Conservation (phyloP, 2,113 vertebrate species). For the Hippocampus comes region DNA sequence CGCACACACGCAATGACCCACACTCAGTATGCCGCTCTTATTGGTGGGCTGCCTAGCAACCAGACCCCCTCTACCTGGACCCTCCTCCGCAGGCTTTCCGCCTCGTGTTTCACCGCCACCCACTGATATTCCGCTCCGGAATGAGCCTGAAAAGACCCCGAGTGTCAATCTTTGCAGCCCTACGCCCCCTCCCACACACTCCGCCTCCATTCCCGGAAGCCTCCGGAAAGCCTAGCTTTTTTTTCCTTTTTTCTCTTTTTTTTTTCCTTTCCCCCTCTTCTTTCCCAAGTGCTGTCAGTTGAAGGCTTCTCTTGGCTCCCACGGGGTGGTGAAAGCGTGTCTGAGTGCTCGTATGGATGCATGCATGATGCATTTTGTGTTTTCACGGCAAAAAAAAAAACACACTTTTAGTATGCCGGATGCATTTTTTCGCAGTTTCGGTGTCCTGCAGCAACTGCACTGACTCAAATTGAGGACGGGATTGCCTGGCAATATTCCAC, state of each 20-base stretch:
- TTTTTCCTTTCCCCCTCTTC: neutral
- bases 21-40: conserved; percentile 42
- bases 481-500: neutral
- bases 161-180: neutral
- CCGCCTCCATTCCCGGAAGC: neutral
- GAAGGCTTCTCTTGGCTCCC: conserved; percentile 24
- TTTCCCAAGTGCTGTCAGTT: conserved; percentile 45
- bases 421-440: neutral
- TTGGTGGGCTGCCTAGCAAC: conserved; percentile 55
- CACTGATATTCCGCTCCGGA: conserved; percentile 48
- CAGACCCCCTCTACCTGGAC: conserved; percentile 24
- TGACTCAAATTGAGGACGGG: neutral
- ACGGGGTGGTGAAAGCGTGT: conserved; percentile 30
- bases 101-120: conserved; percentile 55
- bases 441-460: neutral
- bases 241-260: neutral
- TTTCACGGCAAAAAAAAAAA: neutral
- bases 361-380: conserved; percentile 10
- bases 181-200: neutral
- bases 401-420: neutral
- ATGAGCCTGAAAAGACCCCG: conserved; percentile 42
- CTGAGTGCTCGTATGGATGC: conserved; percentile 26
- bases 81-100: conserved; percentile 29
- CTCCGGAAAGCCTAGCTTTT: conserved; percentile 20
- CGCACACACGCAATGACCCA: conserved; percentile 8